These are phyloP conservation scores for Acridotheres tristis DNA, from an alignment of 2,797 vertebrate species.

Conservation along the genomic window DNA sequence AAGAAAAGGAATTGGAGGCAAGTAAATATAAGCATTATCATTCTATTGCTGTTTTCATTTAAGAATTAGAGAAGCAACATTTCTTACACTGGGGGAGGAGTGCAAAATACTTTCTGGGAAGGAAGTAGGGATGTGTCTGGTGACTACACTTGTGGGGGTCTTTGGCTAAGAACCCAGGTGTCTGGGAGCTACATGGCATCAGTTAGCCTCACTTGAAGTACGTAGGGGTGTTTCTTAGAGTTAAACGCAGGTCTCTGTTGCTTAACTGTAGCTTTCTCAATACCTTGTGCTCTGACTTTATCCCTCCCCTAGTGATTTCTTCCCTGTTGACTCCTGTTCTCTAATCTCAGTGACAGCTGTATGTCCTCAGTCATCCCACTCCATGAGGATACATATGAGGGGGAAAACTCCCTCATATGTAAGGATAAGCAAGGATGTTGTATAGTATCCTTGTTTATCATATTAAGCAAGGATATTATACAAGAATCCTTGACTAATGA, in stretches of 20 bases:
- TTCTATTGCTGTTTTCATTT: not conserved
- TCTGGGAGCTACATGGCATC: not conserved
- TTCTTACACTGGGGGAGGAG: not conserved
- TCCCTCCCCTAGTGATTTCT: not conserved
- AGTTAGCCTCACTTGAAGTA: not conserved
- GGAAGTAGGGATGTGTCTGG: not conserved
- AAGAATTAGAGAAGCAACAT: not conserved
- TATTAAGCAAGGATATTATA: not conserved
- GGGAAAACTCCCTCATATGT: not conserved
- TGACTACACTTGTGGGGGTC: not conserved
- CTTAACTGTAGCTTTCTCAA: not conserved
- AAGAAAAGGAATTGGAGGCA: not conserved
- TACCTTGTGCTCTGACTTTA: not conserved
- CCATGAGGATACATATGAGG: not conserved
- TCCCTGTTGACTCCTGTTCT: not conserved
- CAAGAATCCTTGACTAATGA: not conserved
- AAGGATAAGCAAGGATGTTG: not conserved
- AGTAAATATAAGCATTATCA: not conserved
- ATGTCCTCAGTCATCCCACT: not conserved
- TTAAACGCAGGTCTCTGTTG: not conserved
- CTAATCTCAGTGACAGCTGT: not conserved
- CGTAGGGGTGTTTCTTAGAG: rapidly evolving
- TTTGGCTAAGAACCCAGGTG: not conserved
- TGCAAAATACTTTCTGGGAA: not conserved
- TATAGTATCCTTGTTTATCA: not conserved